Conservation (phyloP, 2,888 invertebrate species). For the Apamea anceps region DNA sequence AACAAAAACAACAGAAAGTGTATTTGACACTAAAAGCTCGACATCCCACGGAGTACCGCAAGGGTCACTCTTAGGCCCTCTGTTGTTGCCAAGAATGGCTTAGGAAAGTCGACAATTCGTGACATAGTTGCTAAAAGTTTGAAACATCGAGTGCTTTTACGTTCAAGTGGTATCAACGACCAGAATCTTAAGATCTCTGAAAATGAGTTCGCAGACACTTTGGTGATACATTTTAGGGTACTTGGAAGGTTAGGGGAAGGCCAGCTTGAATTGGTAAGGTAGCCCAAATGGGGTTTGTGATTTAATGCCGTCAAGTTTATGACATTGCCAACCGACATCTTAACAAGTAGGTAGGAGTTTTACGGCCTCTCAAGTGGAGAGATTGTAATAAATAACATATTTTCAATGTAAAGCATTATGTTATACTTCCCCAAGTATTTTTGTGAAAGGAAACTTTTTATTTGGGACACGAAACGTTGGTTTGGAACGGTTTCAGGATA, state of each 20-base stretch:
- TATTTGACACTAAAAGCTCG: constrained; percentile 83
- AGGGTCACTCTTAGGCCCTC: constrained; percentile 84
- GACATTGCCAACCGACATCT: constrained; percentile 78
- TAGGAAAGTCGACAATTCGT: constrained; percentile 80
- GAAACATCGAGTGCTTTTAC: constrained; percentile 87
- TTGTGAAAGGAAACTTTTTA: constrained; percentile 50
- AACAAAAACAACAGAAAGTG: constrained; percentile 71
- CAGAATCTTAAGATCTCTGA: constrained; percentile 71
- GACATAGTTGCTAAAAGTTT: constrained; percentile 88
- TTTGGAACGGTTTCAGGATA: constrained; percentile 21
- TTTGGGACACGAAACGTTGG: constrained; percentile 39
- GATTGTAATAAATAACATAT: constrained; percentile 76
- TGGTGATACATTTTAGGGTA: constrained; percentile 47
- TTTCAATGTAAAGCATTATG: constrained; percentile 68
- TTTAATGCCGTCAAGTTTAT: constrained; percentile 84
- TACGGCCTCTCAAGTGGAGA: constrained; percentile 68
- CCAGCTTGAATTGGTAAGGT: constrained; percentile 70
- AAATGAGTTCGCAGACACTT: constrained; percentile 51
- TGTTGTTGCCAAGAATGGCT: constrained; percentile 83
- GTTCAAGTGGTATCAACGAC: constrained; percentile 76
- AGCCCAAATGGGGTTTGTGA: constrained; percentile 80
- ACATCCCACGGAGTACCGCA: constrained; percentile 80
- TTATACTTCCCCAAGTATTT: constrained; percentile 56
- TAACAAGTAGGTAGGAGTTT: constrained; percentile 77
- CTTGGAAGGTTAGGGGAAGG: constrained; percentile 55